A percentile compares a stretch with the other conserved stretches of the same genome.
These are phyloP conservation scores for Melinaea menophilus DNA, from an alignment of 2,888 invertebrate genomes.

Conservation along the genomic window DNA sequence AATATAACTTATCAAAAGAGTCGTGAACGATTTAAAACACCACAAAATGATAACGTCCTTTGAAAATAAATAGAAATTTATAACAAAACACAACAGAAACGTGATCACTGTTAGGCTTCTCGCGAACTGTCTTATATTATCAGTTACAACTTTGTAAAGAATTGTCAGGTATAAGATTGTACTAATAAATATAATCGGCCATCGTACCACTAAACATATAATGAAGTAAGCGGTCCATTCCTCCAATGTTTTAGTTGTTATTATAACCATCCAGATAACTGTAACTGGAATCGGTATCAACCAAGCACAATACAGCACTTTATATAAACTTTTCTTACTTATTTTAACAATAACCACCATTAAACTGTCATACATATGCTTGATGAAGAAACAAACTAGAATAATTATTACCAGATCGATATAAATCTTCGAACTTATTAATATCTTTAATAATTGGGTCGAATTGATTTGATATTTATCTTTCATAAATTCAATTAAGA, in stretches of 20 bases:
- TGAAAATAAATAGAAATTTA: constrained; percentile 61
- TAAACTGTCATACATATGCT: constrained; percentile 66
- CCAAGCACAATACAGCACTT: constrained; percentile 57
- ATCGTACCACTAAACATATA: constrained; percentile 56
- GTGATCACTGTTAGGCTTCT: constrained; percentile 60
- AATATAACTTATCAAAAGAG: constrained; percentile 48
- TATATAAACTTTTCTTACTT: constrained; percentile 52
- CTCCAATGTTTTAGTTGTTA: constrained; percentile 38
- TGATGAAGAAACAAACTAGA: constrained; percentile 64
- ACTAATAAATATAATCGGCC: constrained; percentile 62
- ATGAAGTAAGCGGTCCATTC: constrained; percentile 49
- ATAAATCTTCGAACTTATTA: constrained; percentile 52
- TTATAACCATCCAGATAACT: constrained; percentile 41
- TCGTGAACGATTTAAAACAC: constrained; percentile 48
- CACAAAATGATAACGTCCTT: constrained; percentile 58
- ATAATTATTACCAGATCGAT: constrained; percentile 63
- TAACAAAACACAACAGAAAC: constrained; percentile 60
- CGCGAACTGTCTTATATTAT: constrained; percentile 60
- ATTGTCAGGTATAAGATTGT: constrained; percentile 54
- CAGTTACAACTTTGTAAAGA: constrained; percentile 53
- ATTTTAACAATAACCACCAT: constrained; percentile 63
- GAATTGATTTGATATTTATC: constrained; percentile 35
- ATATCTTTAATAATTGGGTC: constrained; percentile 30
- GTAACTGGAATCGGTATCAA: constrained; percentile 54
- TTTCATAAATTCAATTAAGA: constrained; percentile 47